phyloP scores from a whole-genome alignment of 2,888 invertebrate species.

The Eupithecia subfuscata region DNA sequence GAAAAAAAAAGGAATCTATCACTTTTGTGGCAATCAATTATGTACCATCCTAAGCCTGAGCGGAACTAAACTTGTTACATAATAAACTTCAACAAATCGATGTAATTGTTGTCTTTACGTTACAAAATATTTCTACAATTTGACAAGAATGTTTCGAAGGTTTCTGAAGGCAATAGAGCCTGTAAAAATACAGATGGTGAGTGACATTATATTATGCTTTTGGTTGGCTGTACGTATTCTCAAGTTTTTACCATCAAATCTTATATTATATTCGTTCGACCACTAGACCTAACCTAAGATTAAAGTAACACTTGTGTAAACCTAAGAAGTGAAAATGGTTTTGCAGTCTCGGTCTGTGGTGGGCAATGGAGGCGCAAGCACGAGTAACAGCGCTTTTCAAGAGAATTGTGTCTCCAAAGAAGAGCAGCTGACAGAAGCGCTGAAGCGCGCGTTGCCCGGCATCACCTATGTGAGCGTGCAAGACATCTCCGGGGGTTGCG shows the following conservation, averaged over 20 bases:
- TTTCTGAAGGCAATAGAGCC: conserved; percentile 67
- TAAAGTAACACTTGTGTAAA: not conserved
- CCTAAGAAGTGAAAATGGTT: not conserved
- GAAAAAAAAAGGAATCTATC: too few relatives aligned
- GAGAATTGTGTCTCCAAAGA: conserved; percentile 70
- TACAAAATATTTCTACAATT: not conserved
- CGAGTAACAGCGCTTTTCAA: conserved; percentile 58
- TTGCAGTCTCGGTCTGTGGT: conserved; percentile 57
- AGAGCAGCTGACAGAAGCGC: conserved; percentile 64
- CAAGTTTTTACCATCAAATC: not conserved
- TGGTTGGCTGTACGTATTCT: not conserved
- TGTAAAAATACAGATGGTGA: conserved; percentile 65
- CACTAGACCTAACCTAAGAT: not conserved
- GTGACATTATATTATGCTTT: conserved; percentile 30
- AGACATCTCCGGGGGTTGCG: conserved; percentile 92
- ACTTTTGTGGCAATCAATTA: too few relatives aligned
- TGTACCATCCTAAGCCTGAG: too few relatives aligned
- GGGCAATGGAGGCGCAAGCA: conserved; percentile 44
- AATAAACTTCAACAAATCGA: not conserved
- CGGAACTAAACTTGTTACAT: not conserved
- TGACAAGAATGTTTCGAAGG: conserved; percentile 68
- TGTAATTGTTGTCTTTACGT: not conserved
- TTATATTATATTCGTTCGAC: not conserved
- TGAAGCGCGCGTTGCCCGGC: conserved; percentile 82
- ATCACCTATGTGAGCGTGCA: conserved; percentile 86